These are phyloP conservation scores for Maconellicoccus hirsutus DNA, from an alignment of 1,140 invertebrate genomes.

Conservation along the genomic window DNA sequence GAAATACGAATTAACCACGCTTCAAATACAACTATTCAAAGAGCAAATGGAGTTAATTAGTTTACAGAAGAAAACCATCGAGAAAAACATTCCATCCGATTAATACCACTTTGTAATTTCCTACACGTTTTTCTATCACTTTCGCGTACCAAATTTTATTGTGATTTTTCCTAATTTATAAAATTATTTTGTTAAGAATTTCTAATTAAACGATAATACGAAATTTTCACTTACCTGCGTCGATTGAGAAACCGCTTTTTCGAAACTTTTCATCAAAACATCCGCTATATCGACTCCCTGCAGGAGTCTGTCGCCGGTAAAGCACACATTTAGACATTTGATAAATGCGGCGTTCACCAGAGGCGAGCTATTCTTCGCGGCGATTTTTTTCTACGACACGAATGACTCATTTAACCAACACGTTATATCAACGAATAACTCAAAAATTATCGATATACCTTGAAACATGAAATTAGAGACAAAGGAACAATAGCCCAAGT, in stretches of 20 bases:
- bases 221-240: slow-evolving; percentile 38
- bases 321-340: slow-evolving; percentile 51
- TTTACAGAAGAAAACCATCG: background rate
- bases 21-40: background rate
- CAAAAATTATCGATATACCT: slow-evolving; percentile 1
- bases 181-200: background rate
- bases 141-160: background rate
- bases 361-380: slow-evolving; percentile 63
- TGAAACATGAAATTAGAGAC: background rate
- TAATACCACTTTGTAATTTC: background rate
- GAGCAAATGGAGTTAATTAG: background rate
- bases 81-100: background rate
- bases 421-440: too few relatives aligned
- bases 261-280: slow-evolving; percentile 50
- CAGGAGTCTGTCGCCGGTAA: slow-evolving; percentile 42
- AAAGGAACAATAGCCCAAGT: slow-evolving; percentile 23
- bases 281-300: slow-evolving; percentile 43
- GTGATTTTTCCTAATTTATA: background rate
- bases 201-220: slow-evolving; percentile 8
- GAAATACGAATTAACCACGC: background rate
- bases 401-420: slow-evolving; percentile 25
- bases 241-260: slow-evolving; percentile 55
- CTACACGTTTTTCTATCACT: background rate
- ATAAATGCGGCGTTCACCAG: slow-evolving; percentile 65
- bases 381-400: slow-evolving; percentile 53